Conservation (phyloP, 1,140 invertebrate species). For the Conopomorpha cramerella region DNA sequence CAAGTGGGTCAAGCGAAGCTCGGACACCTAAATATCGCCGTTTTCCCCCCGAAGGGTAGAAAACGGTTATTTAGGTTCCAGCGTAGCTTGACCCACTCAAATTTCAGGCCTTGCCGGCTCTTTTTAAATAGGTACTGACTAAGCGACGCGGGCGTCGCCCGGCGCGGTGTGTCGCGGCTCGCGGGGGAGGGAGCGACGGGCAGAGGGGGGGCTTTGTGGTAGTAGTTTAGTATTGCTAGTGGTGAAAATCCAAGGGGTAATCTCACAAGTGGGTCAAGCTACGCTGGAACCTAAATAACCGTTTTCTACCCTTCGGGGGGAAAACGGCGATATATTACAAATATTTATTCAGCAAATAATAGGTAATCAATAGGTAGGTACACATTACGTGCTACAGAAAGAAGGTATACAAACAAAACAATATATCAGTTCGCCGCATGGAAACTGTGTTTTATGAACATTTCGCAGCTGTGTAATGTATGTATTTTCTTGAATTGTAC, state of each 20-base stretch:
- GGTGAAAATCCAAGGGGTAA: not conserved
- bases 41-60: slow-evolving; percentile 2
- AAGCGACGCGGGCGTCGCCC: not conserved
- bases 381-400: too few species aligned
- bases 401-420: too few species aligned
- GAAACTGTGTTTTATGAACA: too few species aligned
- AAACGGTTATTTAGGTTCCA: slow-evolving; percentile 4
- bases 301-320: slow-evolving; percentile 3
- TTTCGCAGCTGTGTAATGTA: too few species aligned
- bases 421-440: too few species aligned
- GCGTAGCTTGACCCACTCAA: slow-evolving; percentile 4
- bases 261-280: slow-evolving; percentile 5
- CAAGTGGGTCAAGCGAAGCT: not conserved
- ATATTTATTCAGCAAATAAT: too few species aligned
- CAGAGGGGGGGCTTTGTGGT: not conserved
- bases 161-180: not conserved
- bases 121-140: not conserved
- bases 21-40: slow-evolving; percentile 1
- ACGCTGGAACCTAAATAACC: slow-evolving; percentile 4
- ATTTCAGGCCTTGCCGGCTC: not conserved
- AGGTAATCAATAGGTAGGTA: too few species aligned
- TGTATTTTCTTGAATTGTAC: too few species aligned
- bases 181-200: not conserved
- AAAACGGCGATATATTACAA: not conserved
- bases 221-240: not conserved